Evolutionary conservation across 2,113 vertebrate species (phyloP), one percentile per base, ranked within the genome.

Genomic region (Hippocampus zosterae): DNA sequence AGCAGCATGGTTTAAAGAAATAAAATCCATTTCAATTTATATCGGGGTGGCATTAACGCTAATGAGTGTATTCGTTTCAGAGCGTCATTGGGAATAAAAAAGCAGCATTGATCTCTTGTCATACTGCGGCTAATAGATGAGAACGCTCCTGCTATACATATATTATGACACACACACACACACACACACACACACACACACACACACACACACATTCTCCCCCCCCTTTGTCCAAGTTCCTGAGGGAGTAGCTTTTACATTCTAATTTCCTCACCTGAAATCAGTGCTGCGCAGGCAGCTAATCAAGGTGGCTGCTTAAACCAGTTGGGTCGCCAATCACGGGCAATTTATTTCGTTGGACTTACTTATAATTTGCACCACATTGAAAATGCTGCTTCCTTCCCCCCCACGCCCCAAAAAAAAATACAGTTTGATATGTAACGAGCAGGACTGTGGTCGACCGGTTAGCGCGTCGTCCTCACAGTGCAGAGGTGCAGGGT

Each of bases 31-130:
- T 65, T 80, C 74, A 79, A 63, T 85, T 81, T 62, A 69, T 74
- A 78, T 77, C 71, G 74, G 1, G 16, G 60, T 75, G 66, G 78
- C 75, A 85, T 87, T 86, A 83, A 77, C 66, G 53, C 72, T 85
- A 88, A 90, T 85, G 82, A 88, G 77, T 79, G 73, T 88, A 88
- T 88, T 88, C 79, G 81, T 81, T 85, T 87, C 77, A 80, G 76
- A 67, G 71, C 84, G 87, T 87, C 79, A 85, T 69, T 73, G 69
- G 75, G 85, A 86, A 83, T 85, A 81, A 60, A 77, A 73, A 79
- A 66, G 68, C 74, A 61, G 78, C 83, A 85, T 82, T 90, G 87
- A 88, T 88, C 83, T 84, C 76, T 78, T 72, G 79, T 88, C 83
- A 83, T 83, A 68, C 69, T 68, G 63, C 67, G 83, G 70, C 77